Conservation (phyloP, 2,797 vertebrate species). For the Taeniopygia guttata region DNA sequence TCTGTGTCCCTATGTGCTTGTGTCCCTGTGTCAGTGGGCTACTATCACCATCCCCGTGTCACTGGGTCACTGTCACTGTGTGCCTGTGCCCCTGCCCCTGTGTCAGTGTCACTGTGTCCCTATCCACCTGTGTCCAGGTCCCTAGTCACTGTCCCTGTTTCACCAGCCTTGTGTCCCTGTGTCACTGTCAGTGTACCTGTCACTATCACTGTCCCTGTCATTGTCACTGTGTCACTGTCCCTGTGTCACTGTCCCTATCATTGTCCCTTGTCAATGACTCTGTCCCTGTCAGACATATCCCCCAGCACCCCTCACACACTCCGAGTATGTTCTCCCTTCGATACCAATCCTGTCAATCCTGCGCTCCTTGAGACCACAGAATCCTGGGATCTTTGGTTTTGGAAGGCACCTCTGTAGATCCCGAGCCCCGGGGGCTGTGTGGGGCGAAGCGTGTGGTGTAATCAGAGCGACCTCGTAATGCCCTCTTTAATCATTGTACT, state of each 20-base stretch:
- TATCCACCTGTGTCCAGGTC: not conserved
- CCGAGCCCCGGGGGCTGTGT: not conserved
- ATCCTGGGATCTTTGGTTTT: not conserved
- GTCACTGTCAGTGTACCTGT: not conserved
- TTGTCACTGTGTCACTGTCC: not conserved
- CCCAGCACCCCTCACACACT: not conserved
- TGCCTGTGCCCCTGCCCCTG: not conserved
- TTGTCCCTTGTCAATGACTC: not conserved
- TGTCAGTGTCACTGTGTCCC: not conserved
- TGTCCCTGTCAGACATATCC: too few species aligned
- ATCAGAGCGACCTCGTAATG: fast-evolving
- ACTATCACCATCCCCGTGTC: too few species aligned
- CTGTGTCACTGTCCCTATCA: not conserved
- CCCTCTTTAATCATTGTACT: not conserved
- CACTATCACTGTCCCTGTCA: not conserved
- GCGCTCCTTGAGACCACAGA: not conserved
- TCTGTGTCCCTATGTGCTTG: not conserved
- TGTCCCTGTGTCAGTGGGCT: not conserved
- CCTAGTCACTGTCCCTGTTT: too few species aligned
- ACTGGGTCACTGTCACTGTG: not conserved
- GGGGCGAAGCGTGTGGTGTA: fast-evolving
- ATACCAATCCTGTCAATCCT: not conserved
- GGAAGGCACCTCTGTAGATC: not conserved
- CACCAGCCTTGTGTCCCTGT: too few species aligned
- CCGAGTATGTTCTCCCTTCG: not conserved